Conservation (phyloP, 1,140 invertebrate species). For the Zaprionus ornatus region DNA sequence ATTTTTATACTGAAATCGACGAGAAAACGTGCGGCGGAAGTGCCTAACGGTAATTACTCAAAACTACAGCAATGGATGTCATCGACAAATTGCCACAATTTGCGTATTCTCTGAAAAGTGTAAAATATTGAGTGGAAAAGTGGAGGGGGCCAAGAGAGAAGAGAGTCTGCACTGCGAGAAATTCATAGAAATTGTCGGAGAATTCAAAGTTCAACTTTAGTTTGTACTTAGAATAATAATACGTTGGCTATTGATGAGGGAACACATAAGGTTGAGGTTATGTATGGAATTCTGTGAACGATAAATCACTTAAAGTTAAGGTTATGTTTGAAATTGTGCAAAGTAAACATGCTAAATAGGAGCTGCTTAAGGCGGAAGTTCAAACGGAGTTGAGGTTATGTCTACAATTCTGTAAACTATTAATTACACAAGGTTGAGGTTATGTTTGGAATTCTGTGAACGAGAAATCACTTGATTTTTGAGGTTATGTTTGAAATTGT, state of each 20-base stretch:
- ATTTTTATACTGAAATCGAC: constrained; percentile 43
- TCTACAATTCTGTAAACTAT: not conserved
- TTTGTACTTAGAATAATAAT: no score
- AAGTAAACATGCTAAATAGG: no score
- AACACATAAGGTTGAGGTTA: not conserved
- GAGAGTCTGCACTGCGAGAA: not conserved
- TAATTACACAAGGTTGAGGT: not conserved
- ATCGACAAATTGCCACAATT: not conserved
- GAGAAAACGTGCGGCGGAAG: constrained; percentile 37
- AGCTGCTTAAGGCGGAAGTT: not conserved
- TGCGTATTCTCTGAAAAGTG: not conserved
- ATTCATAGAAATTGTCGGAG: not conserved
- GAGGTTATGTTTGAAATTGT: not conserved
- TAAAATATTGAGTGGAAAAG: not conserved
- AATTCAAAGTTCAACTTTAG: not conserved
- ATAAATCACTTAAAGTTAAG: not conserved
- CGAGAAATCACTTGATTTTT: no score
- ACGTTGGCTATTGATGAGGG: no score
- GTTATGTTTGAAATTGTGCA: no score
- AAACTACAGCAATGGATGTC: not conserved
- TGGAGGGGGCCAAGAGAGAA: not conserved
- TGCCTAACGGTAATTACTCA: constrained; percentile 34
- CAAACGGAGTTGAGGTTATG: not conserved
- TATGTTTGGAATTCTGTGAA: not conserved
- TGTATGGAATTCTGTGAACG: not conserved